Evolutionary conservation across 2,888 invertebrate species (phyloP), one percentile per base, ranked within the genome.

Genomic region (Cheilosia urbana): DNA sequence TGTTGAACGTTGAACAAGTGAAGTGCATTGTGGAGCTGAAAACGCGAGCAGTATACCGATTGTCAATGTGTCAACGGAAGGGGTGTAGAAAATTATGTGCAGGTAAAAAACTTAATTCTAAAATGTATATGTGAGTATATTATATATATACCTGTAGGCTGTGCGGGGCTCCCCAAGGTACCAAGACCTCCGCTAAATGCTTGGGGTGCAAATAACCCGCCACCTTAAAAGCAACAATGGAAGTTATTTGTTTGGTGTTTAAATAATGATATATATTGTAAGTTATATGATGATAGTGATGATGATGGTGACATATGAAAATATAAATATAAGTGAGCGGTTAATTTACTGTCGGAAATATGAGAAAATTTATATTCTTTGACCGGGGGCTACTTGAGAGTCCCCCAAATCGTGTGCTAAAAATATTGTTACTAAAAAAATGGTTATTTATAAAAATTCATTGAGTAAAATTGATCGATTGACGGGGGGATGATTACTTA

Each of bases 171-270:
- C 90, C 93, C 92, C 89, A 93, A 92, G 88, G 93, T 92, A 89
- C 92, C 93, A 89, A 93, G 93, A 88, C 93, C 93, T 79, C 89
- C 88, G 80, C 88, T 88, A 87, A 89, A 88, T 87, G 89, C 88
- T 89, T 89, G 89, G 88, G 93, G 93, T 88, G 93, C 93, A 90
- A 93, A 93, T 89, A 93, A 92, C 89, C 93, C 92, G 88, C 88
- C 88, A 89, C 88, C 89, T 88, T 88, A 87, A 80, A 87, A 75
- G 81, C 77, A 84, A 37, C 76, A 84, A 87, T 82, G 69, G 49
- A 60, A 51, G 66, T 79, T 72, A 79, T 63, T 78, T 37, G 13
- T 37, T 37, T 68, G 34, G 45, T 69, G 47, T 69, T 71, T 83
- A 69, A 68, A 75, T 37, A 65, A 80, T 76, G 30, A 30, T 9